phyloP scores from a whole-genome alignment of 2,888 invertebrate genomes.

The Coleophora deauratella region DNA sequence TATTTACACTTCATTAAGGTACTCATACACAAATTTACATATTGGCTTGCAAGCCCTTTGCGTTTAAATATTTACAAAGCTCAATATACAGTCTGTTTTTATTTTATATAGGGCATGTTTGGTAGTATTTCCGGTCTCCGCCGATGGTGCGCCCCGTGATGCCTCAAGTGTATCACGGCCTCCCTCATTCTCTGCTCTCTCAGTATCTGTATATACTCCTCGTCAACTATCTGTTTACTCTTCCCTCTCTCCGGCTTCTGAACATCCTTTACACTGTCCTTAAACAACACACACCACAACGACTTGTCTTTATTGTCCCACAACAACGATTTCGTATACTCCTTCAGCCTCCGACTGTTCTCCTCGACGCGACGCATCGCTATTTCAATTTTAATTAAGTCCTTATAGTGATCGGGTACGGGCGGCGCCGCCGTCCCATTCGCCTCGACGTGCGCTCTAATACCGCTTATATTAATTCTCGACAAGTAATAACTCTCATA shows the following conservation, averaged over 20 bases:
- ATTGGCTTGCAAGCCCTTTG: slow-evolving; percentile 24
- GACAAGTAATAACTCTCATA: slow-evolving; percentile 73
- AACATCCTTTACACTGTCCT: slow-evolving; percentile 49
- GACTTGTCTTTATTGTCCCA: slow-evolving; percentile 71
- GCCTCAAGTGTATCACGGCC: slow-evolving; percentile 59
- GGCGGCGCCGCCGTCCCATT: slow-evolving; percentile 45
- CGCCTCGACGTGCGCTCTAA: slow-evolving; percentile 38
- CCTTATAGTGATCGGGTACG: slow-evolving; percentile 62
- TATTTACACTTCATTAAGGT: slow-evolving; percentile 46
- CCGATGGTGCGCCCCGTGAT: slow-evolving; percentile 57
- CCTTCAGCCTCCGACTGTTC: slow-evolving; percentile 64
- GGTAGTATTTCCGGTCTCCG: slow-evolving; percentile 51
- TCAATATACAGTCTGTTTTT: slow-evolving; percentile 16
- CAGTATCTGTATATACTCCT: slow-evolving; percentile 52
- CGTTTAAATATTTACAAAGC: slow-evolving; percentile 31
- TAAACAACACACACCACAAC: slow-evolving; percentile 69
- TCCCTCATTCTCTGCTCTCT: slow-evolving; percentile 61
- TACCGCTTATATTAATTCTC: slow-evolving; percentile 69
- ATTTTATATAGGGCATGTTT: slow-evolving; percentile 59
- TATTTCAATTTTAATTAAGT: slow-evolving; percentile 70
- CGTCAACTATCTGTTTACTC: slow-evolving; percentile 45
- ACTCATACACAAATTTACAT: slow-evolving; percentile 34
- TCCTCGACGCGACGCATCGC: slow-evolving; percentile 70
- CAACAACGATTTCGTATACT: slow-evolving; percentile 64
- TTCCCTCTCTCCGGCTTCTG: slow-evolving; percentile 36